Percentiles rank a stretch among this genome's conserved stretches.
Evolutionary conservation across 2,113 vertebrate species (phyloP).

Genomic region (Caranx melampygus): DNA sequence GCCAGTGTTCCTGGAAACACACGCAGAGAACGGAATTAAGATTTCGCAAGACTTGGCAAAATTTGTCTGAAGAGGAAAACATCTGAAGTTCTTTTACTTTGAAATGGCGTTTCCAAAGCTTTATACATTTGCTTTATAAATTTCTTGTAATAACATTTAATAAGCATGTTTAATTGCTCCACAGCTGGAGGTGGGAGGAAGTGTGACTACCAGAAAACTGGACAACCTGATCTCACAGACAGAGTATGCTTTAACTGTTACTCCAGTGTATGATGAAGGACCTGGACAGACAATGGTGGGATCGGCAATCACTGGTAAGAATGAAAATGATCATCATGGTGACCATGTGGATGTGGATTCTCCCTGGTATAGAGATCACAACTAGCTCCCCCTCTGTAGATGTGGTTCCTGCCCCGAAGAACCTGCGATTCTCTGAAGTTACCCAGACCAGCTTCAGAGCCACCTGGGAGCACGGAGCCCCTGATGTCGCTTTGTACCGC

Average conservation of each 20-base stretch:
- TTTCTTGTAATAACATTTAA: slow-evolving; percentile 8
- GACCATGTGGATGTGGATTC: not conserved
- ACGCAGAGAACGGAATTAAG: slow-evolving; percentile 10
- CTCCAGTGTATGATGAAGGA: slow-evolving; percentile 90
- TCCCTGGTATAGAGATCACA: not conserved
- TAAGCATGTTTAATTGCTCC: slow-evolving; percentile 35
- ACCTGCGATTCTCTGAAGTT: slow-evolving; percentile 90
- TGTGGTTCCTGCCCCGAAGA: slow-evolving; percentile 92
- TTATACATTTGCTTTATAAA: not conserved
- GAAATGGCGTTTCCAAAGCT: not conserved
- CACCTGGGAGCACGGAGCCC: slow-evolving; percentile 94
- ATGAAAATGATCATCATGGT: not conserved
- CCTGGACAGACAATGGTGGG: slow-evolving; percentile 84
- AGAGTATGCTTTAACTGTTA: slow-evolving; percentile 88
- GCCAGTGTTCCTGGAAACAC: slow-evolving; percentile 31
- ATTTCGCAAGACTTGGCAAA: slow-evolving; percentile 39
- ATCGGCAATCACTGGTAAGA: slow-evolving; percentile 89
- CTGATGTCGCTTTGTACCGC: slow-evolving; percentile 95
- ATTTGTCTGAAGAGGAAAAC: slow-evolving; percentile 26
- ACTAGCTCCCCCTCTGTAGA: slow-evolving; percentile 59
- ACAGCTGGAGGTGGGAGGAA: slow-evolving; percentile 90
- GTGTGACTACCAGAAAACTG: slow-evolving; percentile 84
- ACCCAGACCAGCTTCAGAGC: slow-evolving; percentile 90
- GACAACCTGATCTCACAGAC: slow-evolving; percentile 92
- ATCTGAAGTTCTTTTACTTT: slow-evolving; percentile 8